Percentiles rank a stretch among this genome's conserved stretches.
Conservation (phyloP, 2,113 vertebrate genomes). For the Hydropotes inermis region DNA sequence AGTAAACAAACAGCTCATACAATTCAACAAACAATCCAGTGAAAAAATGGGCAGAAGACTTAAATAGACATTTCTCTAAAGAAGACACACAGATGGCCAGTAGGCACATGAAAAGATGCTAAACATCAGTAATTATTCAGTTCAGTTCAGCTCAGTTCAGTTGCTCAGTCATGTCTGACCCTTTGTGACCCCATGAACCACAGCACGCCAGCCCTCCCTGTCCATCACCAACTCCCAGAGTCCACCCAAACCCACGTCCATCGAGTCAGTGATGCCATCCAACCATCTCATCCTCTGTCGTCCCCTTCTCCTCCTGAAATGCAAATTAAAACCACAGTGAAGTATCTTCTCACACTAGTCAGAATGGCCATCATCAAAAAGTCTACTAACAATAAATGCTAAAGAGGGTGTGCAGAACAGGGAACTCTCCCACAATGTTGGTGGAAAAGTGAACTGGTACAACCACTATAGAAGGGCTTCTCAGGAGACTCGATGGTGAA, state of each 20-base stretch:
- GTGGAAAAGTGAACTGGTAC: background rate
- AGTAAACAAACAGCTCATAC: background rate
- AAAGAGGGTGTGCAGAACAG: background rate
- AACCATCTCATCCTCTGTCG: too few relatives aligned
- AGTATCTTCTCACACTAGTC: background rate
- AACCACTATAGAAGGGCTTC: background rate
- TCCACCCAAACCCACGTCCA: too few relatives aligned
- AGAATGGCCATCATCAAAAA: background rate
- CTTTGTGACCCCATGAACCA: too few relatives aligned
- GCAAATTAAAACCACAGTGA: background rate
- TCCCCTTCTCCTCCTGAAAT: background rate
- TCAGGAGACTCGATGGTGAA: background rate
- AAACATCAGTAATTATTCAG: background rate
- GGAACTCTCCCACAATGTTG: background rate
- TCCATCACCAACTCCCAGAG: too few relatives aligned
- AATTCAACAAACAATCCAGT: background rate
- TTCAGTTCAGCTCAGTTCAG: too few relatives aligned
- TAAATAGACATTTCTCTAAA: background rate
- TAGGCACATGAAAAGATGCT: background rate
- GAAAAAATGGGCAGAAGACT: background rate
- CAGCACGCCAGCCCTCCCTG: too few relatives aligned
- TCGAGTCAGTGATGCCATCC: too few relatives aligned
- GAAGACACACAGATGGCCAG: background rate
- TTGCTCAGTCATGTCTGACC: too few relatives aligned
- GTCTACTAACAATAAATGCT: background rate